These are phyloP conservation scores for Cassiopea andromeda DNA, from an alignment of 30 jellyfish, hydroid and myxozoan genomes.

Conservation along the genomic window DNA sequence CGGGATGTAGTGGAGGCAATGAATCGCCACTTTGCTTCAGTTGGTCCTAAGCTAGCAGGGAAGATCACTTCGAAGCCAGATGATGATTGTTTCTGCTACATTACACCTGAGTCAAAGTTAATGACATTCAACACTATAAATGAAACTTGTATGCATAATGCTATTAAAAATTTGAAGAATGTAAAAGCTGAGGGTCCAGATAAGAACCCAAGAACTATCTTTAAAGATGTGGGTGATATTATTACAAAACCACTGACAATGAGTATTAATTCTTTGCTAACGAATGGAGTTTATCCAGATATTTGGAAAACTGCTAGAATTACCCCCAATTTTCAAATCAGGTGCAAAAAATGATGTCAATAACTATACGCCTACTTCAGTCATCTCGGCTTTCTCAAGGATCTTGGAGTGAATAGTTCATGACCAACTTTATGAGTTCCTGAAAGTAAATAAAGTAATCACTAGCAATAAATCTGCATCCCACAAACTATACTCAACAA, in stretches of 20 bases:
- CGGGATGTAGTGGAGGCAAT: not conserved
- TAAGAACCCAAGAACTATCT: not conserved
- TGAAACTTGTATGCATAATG: not conserved
- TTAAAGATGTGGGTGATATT: not conserved
- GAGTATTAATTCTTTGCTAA: not conserved
- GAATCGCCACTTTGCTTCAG: not conserved
- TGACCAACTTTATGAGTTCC: not conserved
- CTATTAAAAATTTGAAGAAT: not conserved
- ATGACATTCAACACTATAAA: not conserved
- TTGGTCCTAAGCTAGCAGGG: not conserved
- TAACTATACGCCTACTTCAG: not conserved
- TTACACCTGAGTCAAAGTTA: not conserved
- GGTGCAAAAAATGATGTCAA: not conserved
- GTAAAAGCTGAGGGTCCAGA: slow-evolving; percentile 16
- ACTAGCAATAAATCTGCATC: not conserved
- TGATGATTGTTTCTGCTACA: slow-evolving; percentile 7
- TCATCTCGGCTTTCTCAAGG: not conserved
- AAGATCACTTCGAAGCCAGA: not conserved
- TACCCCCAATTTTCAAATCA: too few relatives aligned
- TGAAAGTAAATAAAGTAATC: too few relatives aligned
- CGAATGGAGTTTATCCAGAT: not conserved
- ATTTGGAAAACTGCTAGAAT: too few relatives aligned
- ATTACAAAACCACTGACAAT: slow-evolving; percentile 16
- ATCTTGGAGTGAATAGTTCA: not conserved
- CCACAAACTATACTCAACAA: not conserved